Percentiles rank a stretch among this genome's conserved stretches.
Conservation (phyloP, 2,113 vertebrate genomes). For the Microtus richardsoni region DNA sequence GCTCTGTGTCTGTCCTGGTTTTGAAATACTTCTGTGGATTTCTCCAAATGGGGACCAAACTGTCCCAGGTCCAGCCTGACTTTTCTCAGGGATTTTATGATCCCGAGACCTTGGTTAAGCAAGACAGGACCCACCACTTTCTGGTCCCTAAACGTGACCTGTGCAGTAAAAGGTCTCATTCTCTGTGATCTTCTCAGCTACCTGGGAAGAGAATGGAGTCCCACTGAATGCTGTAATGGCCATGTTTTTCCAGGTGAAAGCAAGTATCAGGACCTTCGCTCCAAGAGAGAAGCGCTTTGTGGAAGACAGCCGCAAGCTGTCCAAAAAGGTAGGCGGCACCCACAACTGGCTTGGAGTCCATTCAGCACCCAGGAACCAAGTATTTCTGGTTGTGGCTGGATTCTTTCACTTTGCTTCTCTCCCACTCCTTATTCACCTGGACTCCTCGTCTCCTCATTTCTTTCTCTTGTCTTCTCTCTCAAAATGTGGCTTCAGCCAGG, state of each 20-base stretch:
- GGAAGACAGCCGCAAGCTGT: conserved; percentile 94
- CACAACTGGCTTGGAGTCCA: neutral
- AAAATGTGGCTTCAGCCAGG: neutral
- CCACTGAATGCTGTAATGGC: neutral
- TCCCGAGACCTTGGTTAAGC: neutral
- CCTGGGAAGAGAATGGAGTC: neutral
- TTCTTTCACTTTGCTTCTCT: neutral
- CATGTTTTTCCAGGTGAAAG: conserved; percentile 89
- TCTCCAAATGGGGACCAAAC: neutral
- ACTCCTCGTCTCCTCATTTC: too few relatives aligned
- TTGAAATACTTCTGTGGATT: neutral
- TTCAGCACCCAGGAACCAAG: neutral
- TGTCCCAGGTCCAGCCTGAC: neutral
- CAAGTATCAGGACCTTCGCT: conserved; percentile 92
- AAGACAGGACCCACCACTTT: accelerated
- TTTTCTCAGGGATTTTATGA: neutral
- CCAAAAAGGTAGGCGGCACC: conserved; percentile 93
- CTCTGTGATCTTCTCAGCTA: neutral
- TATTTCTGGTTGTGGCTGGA: accelerated
- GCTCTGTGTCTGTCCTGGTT: neutral
- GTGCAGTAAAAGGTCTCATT: neutral
- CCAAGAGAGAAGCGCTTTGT: conserved; percentile 91
- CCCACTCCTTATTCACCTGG: too few relatives aligned
- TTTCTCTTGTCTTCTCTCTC: neutral
- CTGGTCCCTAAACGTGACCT: too few relatives aligned